Base-by-base conservation (phyloP, 2,888 invertebrate genomes). In the Synanthedon andrenaeformis region DNA sequence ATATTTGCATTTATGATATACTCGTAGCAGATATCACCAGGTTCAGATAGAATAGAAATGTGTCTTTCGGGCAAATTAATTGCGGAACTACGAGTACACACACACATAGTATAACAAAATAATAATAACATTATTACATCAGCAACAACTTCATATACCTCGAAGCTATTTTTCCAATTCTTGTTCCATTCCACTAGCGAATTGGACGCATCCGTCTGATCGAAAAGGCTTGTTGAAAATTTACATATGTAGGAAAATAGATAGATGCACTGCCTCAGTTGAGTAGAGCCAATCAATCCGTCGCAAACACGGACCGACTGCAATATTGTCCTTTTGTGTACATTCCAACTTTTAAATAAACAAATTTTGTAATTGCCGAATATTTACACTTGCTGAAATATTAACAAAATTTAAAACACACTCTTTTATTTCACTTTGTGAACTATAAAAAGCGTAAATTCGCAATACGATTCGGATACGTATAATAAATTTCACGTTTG, bases 221-320 rank as follows among this genome's bases (percentile, higher is more conserved):
- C 78, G 79, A 77, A 82, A 82, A 79, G 78, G 79, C 78, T 79
- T 79, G 82, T 83, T 81, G 72, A 76, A 82, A 83, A 82, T 82
- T 80, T 81, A 82, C 82, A 79, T 80, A 78, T 76, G 77, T 73
- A 70, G 70, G 66, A 69, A 78, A 76, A 78, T 73, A 74, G 73
- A 69, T 70, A 61, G 73, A 69, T 70, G 61, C 67, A 59, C 64
- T 61, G 59, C 60, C 59, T 62, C 67, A 62, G 61, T 68, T 65
- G 66, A 66, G 68, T 71, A 72, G 67, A 76, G 77, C 74, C 81
- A 80, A 84, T 84, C 83, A 83, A 74, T 69, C 70, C 68, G 61
- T 63, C 59, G 74, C 72, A 81, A 81, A 82, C 74, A 79, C 62
- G 57, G 62, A 57, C 58, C 58, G 14, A n/a, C 45, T 13, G 14